These are phyloP conservation scores for Cataglyphis hispanica DNA, from an alignment of 1,140 invertebrate species.

Conservation along the genomic window DNA sequence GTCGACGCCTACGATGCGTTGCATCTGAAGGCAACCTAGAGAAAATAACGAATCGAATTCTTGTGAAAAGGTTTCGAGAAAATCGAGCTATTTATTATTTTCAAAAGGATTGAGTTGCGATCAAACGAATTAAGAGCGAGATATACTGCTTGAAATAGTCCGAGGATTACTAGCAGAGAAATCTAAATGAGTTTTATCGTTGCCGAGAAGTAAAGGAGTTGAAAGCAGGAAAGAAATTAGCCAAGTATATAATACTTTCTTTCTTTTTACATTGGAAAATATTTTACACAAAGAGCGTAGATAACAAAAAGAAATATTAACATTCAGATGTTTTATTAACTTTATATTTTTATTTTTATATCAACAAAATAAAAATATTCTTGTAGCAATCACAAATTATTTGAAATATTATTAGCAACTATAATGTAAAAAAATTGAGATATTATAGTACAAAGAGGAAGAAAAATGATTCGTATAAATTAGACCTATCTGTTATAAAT, in stretches of 20 bases:
- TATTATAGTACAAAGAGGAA: background rate
- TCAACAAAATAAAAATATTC: background rate
- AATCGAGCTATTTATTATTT: slow-evolving; percentile 51
- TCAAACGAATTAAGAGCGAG: slow-evolving; percentile 10
- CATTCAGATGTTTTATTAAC: background rate
- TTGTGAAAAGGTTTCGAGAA: slow-evolving; percentile 19
- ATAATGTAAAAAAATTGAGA: background rate
- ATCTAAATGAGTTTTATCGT: slow-evolving; percentile 30
- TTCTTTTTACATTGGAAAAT: background rate
- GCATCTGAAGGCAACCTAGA: background rate
- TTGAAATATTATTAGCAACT: background rate
- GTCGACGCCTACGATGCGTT: slow-evolving; percentile 7
- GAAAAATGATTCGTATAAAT: slow-evolving; percentile 8
- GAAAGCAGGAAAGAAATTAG: slow-evolving; percentile 4
- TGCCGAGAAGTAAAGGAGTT: background rate
- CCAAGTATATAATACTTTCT: background rate
- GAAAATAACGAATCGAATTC: slow-evolving; percentile 40
- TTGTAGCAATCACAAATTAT: background rate
- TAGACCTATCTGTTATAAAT: slow-evolving; percentile 7
- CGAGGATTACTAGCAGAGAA: slow-evolving; percentile 12
- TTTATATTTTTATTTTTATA: background rate
- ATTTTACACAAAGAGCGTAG: background rate
- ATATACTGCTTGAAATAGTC: slow-evolving; percentile 21
- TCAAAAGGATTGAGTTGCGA: slow-evolving; percentile 43
- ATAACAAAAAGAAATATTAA: background rate